phyloP scores from a whole-genome alignment of 1,140 invertebrate species.

The Ditylenchus dipsaci region DNA sequence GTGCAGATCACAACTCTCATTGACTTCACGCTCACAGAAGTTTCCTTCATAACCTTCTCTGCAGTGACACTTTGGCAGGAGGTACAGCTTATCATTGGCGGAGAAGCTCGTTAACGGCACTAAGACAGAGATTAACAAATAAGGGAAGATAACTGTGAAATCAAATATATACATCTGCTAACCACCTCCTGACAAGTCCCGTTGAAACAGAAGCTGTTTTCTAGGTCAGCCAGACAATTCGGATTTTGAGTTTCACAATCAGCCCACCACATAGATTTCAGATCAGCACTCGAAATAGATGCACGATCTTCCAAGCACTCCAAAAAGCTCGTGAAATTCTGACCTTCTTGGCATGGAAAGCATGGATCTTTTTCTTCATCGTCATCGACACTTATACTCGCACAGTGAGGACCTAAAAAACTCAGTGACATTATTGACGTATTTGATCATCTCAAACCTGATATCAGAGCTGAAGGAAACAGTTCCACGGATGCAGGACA shows the following conservation, averaged over 20 bases:
- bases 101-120: neutral
- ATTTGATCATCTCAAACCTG: neutral
- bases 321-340: slow-evolving; percentile 14
- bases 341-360: neutral
- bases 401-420: neutral
- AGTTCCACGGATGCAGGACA: slow-evolving; percentile 13
- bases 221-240: no score
- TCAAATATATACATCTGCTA: neutral
- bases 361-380: neutral
- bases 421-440: neutral
- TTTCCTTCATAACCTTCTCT: slow-evolving; percentile 14
- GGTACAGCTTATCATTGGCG: neutral
- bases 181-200: slow-evolving; percentile 12
- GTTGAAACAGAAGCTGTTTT: neutral
- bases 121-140: neutral
- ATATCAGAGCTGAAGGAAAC: neutral
- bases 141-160: neutral
- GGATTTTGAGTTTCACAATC: neutral
- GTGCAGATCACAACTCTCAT: slow-evolving; percentile 20
- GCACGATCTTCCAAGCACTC: slow-evolving; percentile 13
- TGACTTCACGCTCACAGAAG: slow-evolving; percentile 21
- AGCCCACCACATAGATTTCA: neutral
- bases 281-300: neutral
- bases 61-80: slow-evolving; percentile 33
- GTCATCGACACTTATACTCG: neutral